Percentiles rank a stretch among this genome's conserved stretches.
These are phyloP conservation scores for Dasypolia templi DNA, from an alignment of 2,888 invertebrate genomes.

Conservation along the genomic window DNA sequence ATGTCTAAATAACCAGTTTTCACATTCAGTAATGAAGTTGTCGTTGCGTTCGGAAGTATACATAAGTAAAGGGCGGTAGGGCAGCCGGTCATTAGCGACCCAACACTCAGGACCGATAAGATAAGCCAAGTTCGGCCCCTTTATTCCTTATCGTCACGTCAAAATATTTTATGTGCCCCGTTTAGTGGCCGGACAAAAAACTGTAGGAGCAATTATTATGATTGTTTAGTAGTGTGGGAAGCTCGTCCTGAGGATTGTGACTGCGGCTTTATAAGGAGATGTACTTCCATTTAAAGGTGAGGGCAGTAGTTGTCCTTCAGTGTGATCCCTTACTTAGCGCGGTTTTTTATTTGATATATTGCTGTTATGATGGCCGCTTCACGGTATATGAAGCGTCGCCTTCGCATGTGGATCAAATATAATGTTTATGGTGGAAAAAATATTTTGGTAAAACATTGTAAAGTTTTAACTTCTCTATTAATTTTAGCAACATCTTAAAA, in stretches of 20 bases:
- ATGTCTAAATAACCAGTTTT: constrained; percentile 48
- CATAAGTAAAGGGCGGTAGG: constrained; percentile 71
- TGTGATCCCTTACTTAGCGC: constrained; percentile 43
- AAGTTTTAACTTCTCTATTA: neutral
- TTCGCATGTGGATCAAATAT: neutral
- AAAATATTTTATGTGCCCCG: constrained; percentile 88
- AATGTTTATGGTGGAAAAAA: neutral
- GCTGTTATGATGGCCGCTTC: constrained; percentile 27
- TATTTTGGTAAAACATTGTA: neutral
- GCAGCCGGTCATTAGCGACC: constrained; percentile 83
- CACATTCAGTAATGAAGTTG: constrained; percentile 79
- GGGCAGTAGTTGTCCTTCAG: constrained; percentile 37
- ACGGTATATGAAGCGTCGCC: neutral
- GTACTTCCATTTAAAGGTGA: constrained; percentile 47
- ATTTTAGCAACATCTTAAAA: neutral
- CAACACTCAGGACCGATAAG: constrained; percentile 84
- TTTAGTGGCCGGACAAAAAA: constrained; percentile 75
- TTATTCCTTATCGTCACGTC: constrained; percentile 84
- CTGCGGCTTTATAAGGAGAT: constrained; percentile 30
- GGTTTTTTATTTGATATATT: constrained; percentile 44
- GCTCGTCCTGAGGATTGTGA: constrained; percentile 39
- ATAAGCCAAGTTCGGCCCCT: constrained; percentile 83
- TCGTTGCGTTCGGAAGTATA: constrained; percentile 77
- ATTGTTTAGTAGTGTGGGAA: constrained; percentile 69
- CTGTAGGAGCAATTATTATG: constrained; percentile 74